Percentiles rank a stretch among this genome's conserved stretches.
Conservation (phyloP, 2,797 vertebrate genomes). For the Periparus ater region DNA sequence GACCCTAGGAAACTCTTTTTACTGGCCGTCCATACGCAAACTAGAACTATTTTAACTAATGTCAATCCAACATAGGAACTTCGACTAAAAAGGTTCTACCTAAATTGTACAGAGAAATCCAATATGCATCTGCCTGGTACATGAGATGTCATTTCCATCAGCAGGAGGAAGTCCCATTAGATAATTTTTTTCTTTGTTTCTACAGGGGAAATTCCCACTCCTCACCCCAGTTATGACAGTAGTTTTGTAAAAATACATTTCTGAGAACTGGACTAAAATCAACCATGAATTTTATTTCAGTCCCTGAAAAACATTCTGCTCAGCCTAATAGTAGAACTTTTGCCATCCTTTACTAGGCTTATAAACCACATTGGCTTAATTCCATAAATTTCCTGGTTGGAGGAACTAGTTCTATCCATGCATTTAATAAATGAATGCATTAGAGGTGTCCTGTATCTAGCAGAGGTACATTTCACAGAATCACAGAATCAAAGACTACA, state of each 20-base stretch:
- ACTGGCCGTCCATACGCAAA: not conserved
- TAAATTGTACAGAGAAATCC: not conserved
- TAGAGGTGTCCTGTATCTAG: constrained; percentile 68
- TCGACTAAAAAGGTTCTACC: not conserved
- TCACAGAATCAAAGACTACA: not conserved
- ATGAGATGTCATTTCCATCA: not conserved
- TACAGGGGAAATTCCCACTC: not conserved
- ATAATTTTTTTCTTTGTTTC: not conserved
- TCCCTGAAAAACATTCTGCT: not conserved
- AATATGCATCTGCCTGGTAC: not conserved
- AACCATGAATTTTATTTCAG: not conserved
- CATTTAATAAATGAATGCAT: not conserved
- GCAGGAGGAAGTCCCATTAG: not conserved
- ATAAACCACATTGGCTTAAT: not conserved
- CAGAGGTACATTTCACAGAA: constrained; percentile 56
- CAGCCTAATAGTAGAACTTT: not conserved
- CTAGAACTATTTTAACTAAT: not conserved
- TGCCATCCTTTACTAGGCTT: not conserved
- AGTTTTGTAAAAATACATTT: not conserved
- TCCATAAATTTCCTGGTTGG: not conserved
- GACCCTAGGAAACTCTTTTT: not conserved
- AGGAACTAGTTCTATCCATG: not conserved
- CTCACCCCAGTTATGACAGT: not conserved
- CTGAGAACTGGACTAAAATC: not conserved
- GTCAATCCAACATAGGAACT: not conserved